These are phyloP conservation scores for Synchiropus splendidus DNA, from an alignment of 2,113 vertebrate species.

Conservation along the genomic window DNA sequence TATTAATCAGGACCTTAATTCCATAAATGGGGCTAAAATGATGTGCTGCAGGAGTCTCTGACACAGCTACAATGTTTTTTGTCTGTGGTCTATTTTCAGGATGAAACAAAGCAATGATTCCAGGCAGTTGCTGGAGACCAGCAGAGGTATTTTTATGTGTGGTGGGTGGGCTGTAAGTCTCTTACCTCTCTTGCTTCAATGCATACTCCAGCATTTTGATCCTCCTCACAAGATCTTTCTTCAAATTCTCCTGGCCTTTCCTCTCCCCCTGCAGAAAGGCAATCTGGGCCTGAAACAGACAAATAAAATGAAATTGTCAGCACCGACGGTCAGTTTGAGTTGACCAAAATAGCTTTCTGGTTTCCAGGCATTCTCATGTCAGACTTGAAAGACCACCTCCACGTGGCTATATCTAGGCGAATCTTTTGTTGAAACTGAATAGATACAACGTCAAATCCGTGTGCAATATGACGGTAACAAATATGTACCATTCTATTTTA, in stretches of 20 bases:
- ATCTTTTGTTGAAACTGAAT: slow-evolving; percentile 40
- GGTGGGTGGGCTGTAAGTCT: slow-evolving; percentile 25
- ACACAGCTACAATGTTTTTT: too few species aligned
- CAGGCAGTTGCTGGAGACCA: slow-evolving; percentile 8
- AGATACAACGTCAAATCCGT: slow-evolving; percentile 47
- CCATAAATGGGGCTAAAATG: too few species aligned
- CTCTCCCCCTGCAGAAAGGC: slow-evolving; percentile 70
- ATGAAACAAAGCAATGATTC: slow-evolving; percentile 4
- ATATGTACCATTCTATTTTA: slow-evolving; percentile 53
- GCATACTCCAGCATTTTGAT: slow-evolving; percentile 74
- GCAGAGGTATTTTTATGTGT: slow-evolving; percentile 12
- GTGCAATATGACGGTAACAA: slow-evolving; percentile 34
- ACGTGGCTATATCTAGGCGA: slow-evolving; percentile 24
- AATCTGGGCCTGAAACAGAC: slow-evolving; percentile 61
- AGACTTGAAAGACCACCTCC: slow-evolving; percentile 20
- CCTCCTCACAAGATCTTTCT: slow-evolving; percentile 71
- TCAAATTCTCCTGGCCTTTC: slow-evolving; percentile 72
- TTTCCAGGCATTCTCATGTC: slow-evolving; percentile 17
- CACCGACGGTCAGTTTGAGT: slow-evolving; percentile 25
- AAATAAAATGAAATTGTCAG: slow-evolving; percentile 23
- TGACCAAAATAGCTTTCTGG: slow-evolving; percentile 10
- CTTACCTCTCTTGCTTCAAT: slow-evolving; percentile 69
- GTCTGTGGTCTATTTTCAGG: slow-evolving; percentile 9
- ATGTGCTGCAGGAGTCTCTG: too few species aligned
- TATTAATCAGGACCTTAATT: too few species aligned